These are phyloP conservation scores for Deilephila elpenor DNA, from an alignment of 2,888 invertebrate species.

Conservation along the genomic window DNA sequence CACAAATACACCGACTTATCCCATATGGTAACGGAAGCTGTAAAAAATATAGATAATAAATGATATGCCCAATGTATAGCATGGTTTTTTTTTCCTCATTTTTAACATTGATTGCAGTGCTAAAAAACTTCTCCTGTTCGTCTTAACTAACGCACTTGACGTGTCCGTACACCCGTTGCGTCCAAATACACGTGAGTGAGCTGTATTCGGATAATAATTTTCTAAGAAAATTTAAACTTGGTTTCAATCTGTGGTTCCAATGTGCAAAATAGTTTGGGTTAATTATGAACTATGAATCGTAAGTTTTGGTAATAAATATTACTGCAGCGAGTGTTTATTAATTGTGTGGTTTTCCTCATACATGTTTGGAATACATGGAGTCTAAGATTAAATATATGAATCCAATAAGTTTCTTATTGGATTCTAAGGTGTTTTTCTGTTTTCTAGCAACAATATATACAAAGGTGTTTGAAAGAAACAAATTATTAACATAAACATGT, in stretches of 20 bases:
- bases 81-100: slow-evolving; percentile 44
- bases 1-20: slow-evolving; percentile 85
- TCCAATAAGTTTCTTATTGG: slow-evolving; percentile 20
- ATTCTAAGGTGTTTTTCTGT: not conserved
- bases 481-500: slow-evolving; percentile 81
- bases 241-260: not conserved
- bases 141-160: not conserved
- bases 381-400: too few species aligned
- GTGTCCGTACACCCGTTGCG: too few species aligned
- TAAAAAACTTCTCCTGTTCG: too few species aligned
- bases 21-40: slow-evolving; percentile 86
- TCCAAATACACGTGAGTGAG: too few species aligned
- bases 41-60: slow-evolving; percentile 83
- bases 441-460: not conserved
- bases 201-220: too few species aligned
- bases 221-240: too few species aligned
- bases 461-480: slow-evolving; percentile 51
- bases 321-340: not conserved
- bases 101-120: not conserved
- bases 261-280: not conserved
- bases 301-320: not conserved
- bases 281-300: not conserved
- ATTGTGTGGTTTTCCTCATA: slow-evolving; percentile 4
- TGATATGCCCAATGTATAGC: slow-evolving; percentile 74
- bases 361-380: not conserved